Conservation (phyloP, 2,888 invertebrate species). For the Lomographa bimaculata region DNA sequence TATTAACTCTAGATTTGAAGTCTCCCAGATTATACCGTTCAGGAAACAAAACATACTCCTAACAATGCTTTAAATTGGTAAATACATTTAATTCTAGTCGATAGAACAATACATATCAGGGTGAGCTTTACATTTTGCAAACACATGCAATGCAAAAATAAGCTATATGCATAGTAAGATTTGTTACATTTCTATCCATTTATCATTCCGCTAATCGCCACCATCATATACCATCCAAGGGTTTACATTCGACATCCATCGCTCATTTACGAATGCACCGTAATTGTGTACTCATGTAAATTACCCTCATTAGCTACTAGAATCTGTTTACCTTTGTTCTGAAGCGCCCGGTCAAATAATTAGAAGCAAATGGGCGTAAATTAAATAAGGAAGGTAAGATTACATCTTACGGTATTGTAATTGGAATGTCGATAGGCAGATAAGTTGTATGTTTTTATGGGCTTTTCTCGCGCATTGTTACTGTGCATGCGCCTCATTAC, state of each 20-base stretch:
- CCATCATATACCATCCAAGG: conserved; percentile 14
- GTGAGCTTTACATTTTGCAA: no score
- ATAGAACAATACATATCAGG: no score
- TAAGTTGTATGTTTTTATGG: conserved; percentile 20
- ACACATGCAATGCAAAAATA: no score
- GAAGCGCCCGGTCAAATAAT: conserved; percentile 44
- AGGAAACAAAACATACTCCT: no score
- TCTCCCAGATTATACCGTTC: no score
- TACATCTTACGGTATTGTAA: conserved; percentile 32
- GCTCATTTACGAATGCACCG: conserved; percentile 48
- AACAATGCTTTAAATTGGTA: no score
- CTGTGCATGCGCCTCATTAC: conserved; percentile 13
- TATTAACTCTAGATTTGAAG: no score
- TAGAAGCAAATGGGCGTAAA: conserved; percentile 37
- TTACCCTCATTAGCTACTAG: conserved; percentile 68
- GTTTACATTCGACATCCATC: conserved; percentile 60
- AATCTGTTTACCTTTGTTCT: conserved; percentile 51
- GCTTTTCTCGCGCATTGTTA: conserved; percentile 15
- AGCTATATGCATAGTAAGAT: no score
- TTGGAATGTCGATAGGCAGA: conserved; percentile 28
- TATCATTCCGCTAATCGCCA: conserved; percentile 7
- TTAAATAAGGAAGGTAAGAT: conserved; percentile 35
- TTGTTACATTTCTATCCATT: no score
- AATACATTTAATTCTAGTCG: no score
- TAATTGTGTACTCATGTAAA: conserved; percentile 74